Evolutionary conservation across 2,888 invertebrate species (phyloP), one percentile per base, ranked within the genome.

Genomic region (Therioaphis trifolii): DNA sequence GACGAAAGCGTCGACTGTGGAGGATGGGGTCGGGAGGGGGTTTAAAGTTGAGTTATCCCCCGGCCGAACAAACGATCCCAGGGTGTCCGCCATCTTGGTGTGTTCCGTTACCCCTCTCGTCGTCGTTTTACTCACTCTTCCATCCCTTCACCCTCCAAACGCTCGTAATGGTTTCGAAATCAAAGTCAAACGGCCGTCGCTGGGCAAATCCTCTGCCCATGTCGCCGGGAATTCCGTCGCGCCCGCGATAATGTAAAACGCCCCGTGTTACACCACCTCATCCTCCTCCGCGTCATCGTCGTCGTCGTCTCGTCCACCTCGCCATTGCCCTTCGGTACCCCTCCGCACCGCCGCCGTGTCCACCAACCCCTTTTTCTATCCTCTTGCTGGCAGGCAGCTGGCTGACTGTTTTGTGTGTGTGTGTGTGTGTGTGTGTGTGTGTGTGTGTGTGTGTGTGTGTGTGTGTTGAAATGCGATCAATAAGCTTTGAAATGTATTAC

Each of bases 111-210:
- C 80, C 61, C 46, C 58, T 49, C 80, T 46, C 58, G 69, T 63
- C 69, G 77, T 63, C 66, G 55, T 21, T 21, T 7, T 21, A 52
- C 52, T 52, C 49, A 15, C 68, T 49, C 27, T 49, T n/a, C 85
- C 12, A 3, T 21, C n/a, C 69, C 82, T 24, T 68, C 11, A 15
- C 24, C 40, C 21, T 29, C 58, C 24, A 21, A 12, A 11, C 18
- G 27, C 40, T 52, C 78, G 24, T 66, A 66, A 66, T 78, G 77
- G 77, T 78, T 58, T 74, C 69, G 80, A 82, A 72, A 76, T 52
- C 84, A 84, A 85, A 84, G 72, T 82, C 82, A 74, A 82, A 82
- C 82, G 82, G 82, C 80, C 80, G 80, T 80, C 71, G 74, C 74
- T 49, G 72, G 80, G 82, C 74, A 82, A 82, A 82, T 82, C 82